Evolutionary conservation across 2,888 invertebrate genomes (phyloP), one percentile per base, ranked within the genome.

Genomic region (Zelleria hepariella): DNA sequence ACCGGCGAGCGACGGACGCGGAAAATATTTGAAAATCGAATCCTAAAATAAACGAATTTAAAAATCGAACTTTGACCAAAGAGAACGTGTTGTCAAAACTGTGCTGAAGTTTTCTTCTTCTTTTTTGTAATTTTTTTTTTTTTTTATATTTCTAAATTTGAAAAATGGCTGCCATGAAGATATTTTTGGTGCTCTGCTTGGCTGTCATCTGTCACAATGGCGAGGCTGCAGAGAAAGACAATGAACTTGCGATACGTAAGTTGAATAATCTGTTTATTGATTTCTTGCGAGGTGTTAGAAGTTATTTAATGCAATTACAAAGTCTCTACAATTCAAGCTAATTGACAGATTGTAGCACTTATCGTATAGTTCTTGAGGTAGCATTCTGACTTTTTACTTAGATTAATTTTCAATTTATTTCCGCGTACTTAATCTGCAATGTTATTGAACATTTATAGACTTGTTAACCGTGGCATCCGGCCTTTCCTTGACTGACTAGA

Each of bases 121-220:
- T 15, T 15, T 10, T 42, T 42, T 15, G 1, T 2, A 42, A 42
- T 15, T 15, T 10, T 42, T 42, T 42, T 42, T 15, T 15, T 42
- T 42, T 42, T 42, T 15, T 10, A 42, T 42, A 42, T 10, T 42
- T 42, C 15, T 42, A n/a, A n/a, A n/a, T n/a, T n/a, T n/a, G 66
- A 77, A 79, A 71, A 68, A 86, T 82, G 86, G 78, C 75, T 64
- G 79, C 73, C 63, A 67, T 86, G 63, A 76, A 78, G 71, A 74
- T 74, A 23, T 64, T 86, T 58, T 68, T 86, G 64, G 69, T 88
- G 62, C 67, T 86, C 68, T 80, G 78, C 68, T 68, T 86, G 66
- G 75, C 74, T 63, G 77, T 80, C 61, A 68, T 82, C 60, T 80
- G 77, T 65, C 76, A 70, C 59, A 77, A 71, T 60, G 83, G 83